Percentiles rank a stretch among this genome's conserved stretches.
phyloP scores from a whole-genome alignment of 1,140 invertebrate genomes.

The Acromyrmex heyeri region DNA sequence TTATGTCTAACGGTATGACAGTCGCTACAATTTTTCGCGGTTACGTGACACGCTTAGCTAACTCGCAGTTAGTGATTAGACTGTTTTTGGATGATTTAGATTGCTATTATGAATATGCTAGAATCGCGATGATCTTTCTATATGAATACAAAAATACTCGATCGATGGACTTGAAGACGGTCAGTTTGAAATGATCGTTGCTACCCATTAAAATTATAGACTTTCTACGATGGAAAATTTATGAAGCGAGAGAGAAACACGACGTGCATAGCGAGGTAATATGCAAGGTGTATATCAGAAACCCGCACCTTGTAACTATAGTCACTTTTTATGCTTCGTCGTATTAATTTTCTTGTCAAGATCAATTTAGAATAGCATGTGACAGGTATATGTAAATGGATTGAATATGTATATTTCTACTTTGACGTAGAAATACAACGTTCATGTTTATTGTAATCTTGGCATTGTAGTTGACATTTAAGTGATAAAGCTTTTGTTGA shows the following conservation, averaged over 20 bases:
- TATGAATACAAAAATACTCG: not conserved
- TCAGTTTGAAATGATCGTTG: not conserved
- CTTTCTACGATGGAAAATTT: constrained; percentile 22
- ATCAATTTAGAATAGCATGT: not conserved
- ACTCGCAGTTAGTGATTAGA: not conserved
- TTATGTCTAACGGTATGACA: constrained; percentile 69
- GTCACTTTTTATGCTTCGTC: constrained; percentile 1
- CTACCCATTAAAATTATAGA: constrained; percentile 35
- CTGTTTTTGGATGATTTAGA: constrained; percentile 7
- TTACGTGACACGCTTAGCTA: constrained; percentile 73
- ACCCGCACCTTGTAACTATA: not conserved
- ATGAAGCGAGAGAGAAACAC: constrained; percentile 4
- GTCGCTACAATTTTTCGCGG: constrained; percentile 42
- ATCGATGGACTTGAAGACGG: not conserved
- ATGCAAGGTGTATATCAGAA: not conserved
- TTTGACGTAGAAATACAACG: not conserved
- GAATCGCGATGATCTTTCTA: not conserved
- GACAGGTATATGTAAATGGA: not conserved
- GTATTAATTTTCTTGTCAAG: constrained; percentile 26
- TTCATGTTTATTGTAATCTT: constrained; percentile 3
- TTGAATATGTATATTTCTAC: not conserved
- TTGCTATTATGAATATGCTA: not conserved
- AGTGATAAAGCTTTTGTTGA: not conserved
- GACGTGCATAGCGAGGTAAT: not conserved
- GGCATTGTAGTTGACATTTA: not conserved